Conservation (phyloP, 2,113 vertebrate species). For the Puntigrus tetrazona region DNA sequence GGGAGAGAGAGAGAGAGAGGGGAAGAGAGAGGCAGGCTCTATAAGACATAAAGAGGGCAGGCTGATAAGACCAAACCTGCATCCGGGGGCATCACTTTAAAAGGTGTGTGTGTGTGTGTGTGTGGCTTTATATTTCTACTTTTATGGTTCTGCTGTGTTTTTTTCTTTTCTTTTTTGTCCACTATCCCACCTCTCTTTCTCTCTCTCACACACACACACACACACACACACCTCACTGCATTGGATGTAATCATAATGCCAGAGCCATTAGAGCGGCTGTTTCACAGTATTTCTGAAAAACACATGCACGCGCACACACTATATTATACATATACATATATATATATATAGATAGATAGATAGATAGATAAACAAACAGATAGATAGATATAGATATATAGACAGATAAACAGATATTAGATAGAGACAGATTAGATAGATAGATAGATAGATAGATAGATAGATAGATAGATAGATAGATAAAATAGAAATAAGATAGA, state of each 20-base stretch:
- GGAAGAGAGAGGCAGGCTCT: conserved; percentile 17
- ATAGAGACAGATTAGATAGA: conserved; percentile 10
- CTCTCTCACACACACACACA: neutral
- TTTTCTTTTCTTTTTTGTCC: neutral
- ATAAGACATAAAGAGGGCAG: conserved; percentile 31
- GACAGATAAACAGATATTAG: neutral
- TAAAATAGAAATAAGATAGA: neutral
- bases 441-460: neutral
- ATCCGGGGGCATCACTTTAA: conserved; percentile 20
- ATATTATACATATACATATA: neutral
- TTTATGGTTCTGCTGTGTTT: neutral
- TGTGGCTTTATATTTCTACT: conserved; percentile 21
- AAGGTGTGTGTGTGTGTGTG: conserved; percentile 1
- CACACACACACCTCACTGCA: conserved; percentile 12
- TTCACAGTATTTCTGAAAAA: conserved; percentile 21
- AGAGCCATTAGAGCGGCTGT: conserved; percentile 43
- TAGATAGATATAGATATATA: neutral
- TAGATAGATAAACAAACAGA: neutral
- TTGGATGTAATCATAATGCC: conserved; percentile 44
- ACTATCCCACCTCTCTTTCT: neutral
- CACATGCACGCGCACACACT: neutral
- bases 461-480: conserved; percentile 8
- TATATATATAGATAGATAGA: neutral
- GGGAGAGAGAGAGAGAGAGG: conserved; percentile 25
- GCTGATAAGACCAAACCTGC: conserved; percentile 30